Base-by-base conservation (phyloP, 2,113 vertebrate species). In the Melanotaenia duboulayi region DNA sequence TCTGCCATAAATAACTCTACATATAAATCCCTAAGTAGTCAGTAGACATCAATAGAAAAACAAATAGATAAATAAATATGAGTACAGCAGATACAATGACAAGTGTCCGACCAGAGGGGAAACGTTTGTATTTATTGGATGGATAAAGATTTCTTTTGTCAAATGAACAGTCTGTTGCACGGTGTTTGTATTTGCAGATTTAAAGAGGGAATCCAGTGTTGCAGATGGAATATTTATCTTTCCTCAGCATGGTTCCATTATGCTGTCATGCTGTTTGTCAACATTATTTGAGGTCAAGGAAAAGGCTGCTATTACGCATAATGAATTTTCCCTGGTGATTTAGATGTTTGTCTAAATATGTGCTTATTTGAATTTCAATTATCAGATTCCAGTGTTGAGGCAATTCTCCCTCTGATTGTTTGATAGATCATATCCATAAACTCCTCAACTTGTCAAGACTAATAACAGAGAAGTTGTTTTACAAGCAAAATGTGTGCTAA, bases 281-380 rank as follows among this genome's bases (percentile, higher is more conserved):
- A 74, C 77, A 88, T 90, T 85, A 86, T 87, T 88, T 86, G 81
- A 86, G 75, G 78, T 81, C 68, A 71, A 87, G 63, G 59, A 82
- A 79, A 83, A 76, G 46, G 57, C 64, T 87, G 23, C 83, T 83
- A 61, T 87, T 70, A 87, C 76, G 69, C 83, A 87, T 86, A 85
- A 91, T 91, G 84, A 76, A 58, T 85, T 81, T 76, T 81, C 81
- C 72, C 11, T 44, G 58, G 65, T 81, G 51, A 85, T 89, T 88
- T 86, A 79, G 86, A 89, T 87, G 79, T 87, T 82, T 83, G 76
- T 76, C 46, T 67, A 60, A 65, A 83, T 87, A 72, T 65, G 76
- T 78, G 60, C 80, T 84, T 68, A 83, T 84, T 87, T 88, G 83
- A 83, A 78, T 92, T 88, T 87, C 79, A 86, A 78, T 89, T 68